Conservation (phyloP, 1,140 invertebrate genomes). For the Drosophila pectinifera region DNA sequence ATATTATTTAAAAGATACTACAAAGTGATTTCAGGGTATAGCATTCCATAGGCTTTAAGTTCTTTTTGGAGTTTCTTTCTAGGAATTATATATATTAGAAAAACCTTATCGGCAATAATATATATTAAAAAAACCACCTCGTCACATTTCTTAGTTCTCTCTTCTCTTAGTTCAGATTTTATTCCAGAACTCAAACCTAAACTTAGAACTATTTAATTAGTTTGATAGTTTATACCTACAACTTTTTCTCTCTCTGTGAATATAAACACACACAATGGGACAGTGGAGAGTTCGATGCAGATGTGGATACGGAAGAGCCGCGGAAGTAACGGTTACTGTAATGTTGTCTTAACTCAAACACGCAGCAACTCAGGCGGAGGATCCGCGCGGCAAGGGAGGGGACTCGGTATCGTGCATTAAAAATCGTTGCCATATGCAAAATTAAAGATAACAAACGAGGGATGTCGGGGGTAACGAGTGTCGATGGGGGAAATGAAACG, state of each 20-base stretch:
- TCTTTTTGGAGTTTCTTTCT: too few species aligned
- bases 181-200: too few species aligned
- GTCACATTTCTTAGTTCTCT: too few species aligned
- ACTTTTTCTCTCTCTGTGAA: neutral
- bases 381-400: conserved; percentile 16
- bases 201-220: too few species aligned
- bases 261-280: conserved; percentile 5
- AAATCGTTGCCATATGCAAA: conserved; percentile 83
- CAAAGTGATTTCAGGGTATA: too few species aligned
- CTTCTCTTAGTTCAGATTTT: too few species aligned
- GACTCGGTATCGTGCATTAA: conserved; percentile 75
- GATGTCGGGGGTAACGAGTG: conserved; percentile 17
- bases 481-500: conserved; percentile 8
- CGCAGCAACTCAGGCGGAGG: conserved; percentile 55
- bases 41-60: too few species aligned
- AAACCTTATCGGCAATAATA: too few species aligned
- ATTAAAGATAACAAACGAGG: conserved; percentile 73
- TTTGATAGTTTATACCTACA: too few species aligned
- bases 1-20: too few species aligned
- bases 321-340: conserved; percentile 69
- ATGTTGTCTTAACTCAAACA: conserved; percentile 82
- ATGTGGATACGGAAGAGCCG: conserved; percentile 48
- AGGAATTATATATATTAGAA: too few species aligned
- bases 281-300: conserved; percentile 45
- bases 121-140: too few species aligned